A percentile compares a stretch with the other conserved stretches of the same genome.
These are phyloP conservation scores for Diarsia dahlii DNA, from an alignment of 2,888 invertebrate genomes.

Conservation along the genomic window DNA sequence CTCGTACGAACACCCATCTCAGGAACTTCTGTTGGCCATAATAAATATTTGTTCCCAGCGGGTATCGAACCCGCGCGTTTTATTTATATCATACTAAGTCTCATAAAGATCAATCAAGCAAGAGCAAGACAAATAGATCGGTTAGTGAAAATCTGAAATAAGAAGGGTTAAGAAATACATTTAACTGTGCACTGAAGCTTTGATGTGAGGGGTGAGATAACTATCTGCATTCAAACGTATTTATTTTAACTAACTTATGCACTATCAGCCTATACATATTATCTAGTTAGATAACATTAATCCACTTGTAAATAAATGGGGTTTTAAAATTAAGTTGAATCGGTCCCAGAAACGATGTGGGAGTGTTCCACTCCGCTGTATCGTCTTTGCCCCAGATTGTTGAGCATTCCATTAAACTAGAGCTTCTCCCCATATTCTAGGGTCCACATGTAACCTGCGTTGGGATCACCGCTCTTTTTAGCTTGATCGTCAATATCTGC, in stretches of 20 bases:
- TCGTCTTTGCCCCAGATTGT: neutral
- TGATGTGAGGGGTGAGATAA: neutral
- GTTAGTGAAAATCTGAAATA: neutral
- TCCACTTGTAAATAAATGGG: conserved; percentile 16
- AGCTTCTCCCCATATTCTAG: conserved; percentile 88
- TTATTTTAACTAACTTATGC: conserved; percentile 42
- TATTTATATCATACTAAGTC: neutral
- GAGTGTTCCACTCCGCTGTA: neutral
- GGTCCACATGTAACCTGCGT: conserved; percentile 89
- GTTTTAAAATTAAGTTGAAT: neutral
- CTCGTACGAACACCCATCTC: neutral
- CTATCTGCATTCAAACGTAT: neutral
- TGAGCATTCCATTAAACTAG: conserved; percentile 57
- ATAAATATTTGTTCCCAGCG: neutral
- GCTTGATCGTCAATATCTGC: conserved; percentile 83
- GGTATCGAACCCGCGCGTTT: neutral
- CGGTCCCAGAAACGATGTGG: neutral
- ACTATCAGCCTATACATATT: conserved; percentile 58
- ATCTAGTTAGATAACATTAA: conserved; percentile 39
- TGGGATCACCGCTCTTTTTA: conserved; percentile 84
- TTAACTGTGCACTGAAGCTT: conserved; percentile 30
- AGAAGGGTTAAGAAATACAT: neutral
- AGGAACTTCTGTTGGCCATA: neutral
- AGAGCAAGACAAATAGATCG: neutral
- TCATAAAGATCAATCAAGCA: neutral